These are phyloP conservation scores for Pontoporia blainvillei DNA, from an alignment of 2,113 vertebrate species.

Conservation along the genomic window DNA sequence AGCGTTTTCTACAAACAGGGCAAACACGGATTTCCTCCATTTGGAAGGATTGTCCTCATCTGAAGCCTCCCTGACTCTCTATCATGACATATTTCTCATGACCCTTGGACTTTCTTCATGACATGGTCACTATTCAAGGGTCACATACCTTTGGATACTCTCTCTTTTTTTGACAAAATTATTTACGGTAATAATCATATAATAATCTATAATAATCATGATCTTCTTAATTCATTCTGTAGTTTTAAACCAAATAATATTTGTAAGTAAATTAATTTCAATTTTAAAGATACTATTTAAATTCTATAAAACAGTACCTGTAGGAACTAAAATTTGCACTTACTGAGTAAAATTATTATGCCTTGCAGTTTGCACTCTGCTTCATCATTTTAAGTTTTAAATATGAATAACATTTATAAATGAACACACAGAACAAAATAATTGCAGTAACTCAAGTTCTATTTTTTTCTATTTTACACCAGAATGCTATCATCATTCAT, in stretches of 20 bases:
- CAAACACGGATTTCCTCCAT: not conserved
- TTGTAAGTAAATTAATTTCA: not conserved
- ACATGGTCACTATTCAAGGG: not conserved
- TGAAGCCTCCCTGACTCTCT: not conserved
- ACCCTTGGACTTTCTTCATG: not conserved
- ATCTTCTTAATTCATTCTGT: not conserved
- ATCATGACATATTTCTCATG: not conserved
- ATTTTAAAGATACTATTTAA: not conserved
- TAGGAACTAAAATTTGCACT: not conserved
- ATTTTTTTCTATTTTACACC: not conserved
- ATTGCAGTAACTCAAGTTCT: not conserved
- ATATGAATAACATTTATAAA: not conserved
- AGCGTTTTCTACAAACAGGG: not conserved
- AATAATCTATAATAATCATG: not conserved
- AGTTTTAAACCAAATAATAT: not conserved
- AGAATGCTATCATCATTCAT: not conserved
- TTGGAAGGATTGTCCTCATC: not conserved
- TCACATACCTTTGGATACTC: accelerated
- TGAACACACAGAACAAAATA: not conserved
- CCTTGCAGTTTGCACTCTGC: accelerated
- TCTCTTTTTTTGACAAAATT: not conserved
- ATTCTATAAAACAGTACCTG: not conserved
- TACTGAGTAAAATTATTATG: not conserved
- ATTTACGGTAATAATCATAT: not conserved
- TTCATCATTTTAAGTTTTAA: not conserved